Percentiles rank a stretch among this genome's conserved stretches.
phyloP scores from a whole-genome alignment of 2,888 invertebrate species.

The Lasioglossum morio region DNA sequence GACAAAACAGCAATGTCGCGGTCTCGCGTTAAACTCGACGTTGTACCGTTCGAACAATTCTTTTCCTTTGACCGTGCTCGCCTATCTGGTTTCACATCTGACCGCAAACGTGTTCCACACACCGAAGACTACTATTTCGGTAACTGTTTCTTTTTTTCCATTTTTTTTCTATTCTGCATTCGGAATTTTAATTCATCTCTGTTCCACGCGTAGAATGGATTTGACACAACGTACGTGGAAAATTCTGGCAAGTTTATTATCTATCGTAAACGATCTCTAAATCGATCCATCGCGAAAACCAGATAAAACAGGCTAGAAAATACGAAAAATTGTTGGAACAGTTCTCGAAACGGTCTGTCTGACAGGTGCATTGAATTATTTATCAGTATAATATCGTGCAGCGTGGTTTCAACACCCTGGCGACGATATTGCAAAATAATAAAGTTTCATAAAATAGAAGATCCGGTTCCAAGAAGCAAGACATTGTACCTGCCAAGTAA shows the following conservation, averaged over 20 bases:
- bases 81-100: slow-evolving; percentile 37
- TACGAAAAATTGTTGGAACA: too few species aligned
- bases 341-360: too few species aligned
- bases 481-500: background rate
- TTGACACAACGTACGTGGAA: background rate
- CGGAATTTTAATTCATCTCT: background rate
- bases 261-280: too few species aligned
- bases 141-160: slow-evolving; percentile 33
- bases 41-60: slow-evolving; percentile 27
- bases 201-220: background rate
- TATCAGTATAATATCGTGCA: too few species aligned
- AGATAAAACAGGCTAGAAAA: too few species aligned
- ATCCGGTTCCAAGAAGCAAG: background rate
- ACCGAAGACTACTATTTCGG: slow-evolving; percentile 39
- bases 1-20: slow-evolving; percentile 45
- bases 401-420: background rate
- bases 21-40: background rate
- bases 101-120: slow-evolving; percentile 37
- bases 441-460: background rate
- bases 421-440: background rate
- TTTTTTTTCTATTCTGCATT: background rate
- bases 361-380: too few species aligned
- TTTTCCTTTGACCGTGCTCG: slow-evolving; percentile 11
- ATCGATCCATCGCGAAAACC: too few species aligned
- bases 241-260: too few species aligned